Percentiles rank a stretch among this genome's conserved stretches.
phyloP scores from a whole-genome alignment of 64 coral and sea anemone genomes.

The Exaiptasia diaphana region DNA sequence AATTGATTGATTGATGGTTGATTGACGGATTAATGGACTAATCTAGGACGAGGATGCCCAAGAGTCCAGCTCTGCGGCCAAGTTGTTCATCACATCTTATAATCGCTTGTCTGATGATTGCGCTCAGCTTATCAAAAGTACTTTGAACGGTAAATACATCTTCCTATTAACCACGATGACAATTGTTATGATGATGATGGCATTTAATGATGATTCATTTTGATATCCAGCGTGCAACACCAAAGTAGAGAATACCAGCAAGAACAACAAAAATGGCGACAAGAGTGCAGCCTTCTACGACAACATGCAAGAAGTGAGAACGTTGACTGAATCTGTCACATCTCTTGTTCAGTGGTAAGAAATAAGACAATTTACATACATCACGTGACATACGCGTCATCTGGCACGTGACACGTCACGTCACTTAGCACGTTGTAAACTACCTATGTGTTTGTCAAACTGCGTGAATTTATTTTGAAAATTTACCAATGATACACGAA shows the following conservation, averaged over 20 bases:
- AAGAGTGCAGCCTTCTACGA: no score
- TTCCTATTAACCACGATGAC: not conserved
- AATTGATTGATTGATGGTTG: no score
- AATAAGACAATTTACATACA: not conserved
- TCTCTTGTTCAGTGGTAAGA: slow-evolving; percentile 61
- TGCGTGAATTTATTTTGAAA: no score
- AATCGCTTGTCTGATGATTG: slow-evolving; percentile 80
- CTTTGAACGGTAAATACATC: slow-evolving; percentile 50
- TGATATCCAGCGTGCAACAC: not conserved
- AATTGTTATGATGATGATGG: not conserved
- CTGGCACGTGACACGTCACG: not conserved
- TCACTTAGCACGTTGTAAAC: not conserved
- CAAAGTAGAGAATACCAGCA: not conserved
- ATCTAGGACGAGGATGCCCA: slow-evolving; percentile 77
- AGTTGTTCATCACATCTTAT: slow-evolving; percentile 84
- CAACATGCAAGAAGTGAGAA: slow-evolving; percentile 22
- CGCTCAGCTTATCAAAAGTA: slow-evolving; percentile 80
- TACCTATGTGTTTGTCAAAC: not conserved
- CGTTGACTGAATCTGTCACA: slow-evolving; percentile 22
- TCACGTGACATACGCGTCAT: not conserved
- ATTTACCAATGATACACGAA: no score
- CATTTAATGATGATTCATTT: not conserved
- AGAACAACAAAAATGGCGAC: not conserved
- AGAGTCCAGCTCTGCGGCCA: slow-evolving; percentile 70
- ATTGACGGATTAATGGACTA: no score